Evolutionary conservation across 1,140 invertebrate genomes (phyloP), one percentile per base, ranked within the genome.

Genomic region (Sarcophaga peregrina): DNA sequence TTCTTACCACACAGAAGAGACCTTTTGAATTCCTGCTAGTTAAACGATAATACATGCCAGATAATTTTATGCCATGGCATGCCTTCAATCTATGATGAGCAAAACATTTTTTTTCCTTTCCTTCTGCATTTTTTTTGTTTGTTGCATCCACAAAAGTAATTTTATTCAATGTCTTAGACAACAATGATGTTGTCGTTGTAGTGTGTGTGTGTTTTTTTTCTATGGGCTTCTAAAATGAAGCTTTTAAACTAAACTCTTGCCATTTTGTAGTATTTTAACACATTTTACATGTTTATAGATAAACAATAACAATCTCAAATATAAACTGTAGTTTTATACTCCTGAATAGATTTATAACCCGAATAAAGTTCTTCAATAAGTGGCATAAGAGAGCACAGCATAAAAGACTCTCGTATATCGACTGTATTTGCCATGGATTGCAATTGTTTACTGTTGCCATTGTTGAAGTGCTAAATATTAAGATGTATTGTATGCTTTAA

Each of bases 401-500:
- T 37, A 52, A 13, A 1, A 58, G 6, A 58, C 54, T 58, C n/a
- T 7, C n/a, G n/a, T 52, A 13, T 52, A 58, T 7, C 54, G n/a
- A 58, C 54, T 58, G 15, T n/a, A 58, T 58, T 37, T 37, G 54
- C n/a, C n/a, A 58, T 58, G 25, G 25, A 58, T 58, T 58, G 54
- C n/a, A 58, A 58, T 58, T 58, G 54, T 58, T 58, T 37, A 37
- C 25, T 37, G 13, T n/a, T 13, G 54, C 54, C 54, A 58, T 58
- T 58, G 54, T 58, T 58, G 54, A 58, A 58, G 54, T 58, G 54
- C 54, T 58, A 58, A 58, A 58, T 58, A 58, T 58, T 58, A 58
- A 58, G 54, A n/a, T 58, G 54, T 58, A 58, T 58, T 58, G 54
- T 58, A 58, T 58, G 13, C 15, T 58, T 58, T 58, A 58, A 58